Evolutionary conservation across 2,888 invertebrate species (phyloP), one percentile per base, ranked within the genome.

Genomic region (Prosopocoilus inquinatus): DNA sequence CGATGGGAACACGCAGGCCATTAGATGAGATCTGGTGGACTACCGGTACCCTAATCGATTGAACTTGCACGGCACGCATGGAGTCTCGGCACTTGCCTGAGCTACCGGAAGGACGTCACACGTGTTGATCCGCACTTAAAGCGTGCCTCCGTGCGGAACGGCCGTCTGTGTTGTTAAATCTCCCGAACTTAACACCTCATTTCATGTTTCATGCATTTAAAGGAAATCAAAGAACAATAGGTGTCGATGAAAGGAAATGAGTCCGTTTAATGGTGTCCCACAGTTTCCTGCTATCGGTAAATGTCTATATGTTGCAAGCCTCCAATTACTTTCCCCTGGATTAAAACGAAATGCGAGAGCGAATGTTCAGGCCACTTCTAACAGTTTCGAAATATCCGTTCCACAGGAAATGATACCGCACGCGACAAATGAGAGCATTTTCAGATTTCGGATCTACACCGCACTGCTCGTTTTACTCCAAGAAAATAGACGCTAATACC

Each of bases 271-370:
- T 16, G 12, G 15, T 13, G 13, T 41, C 9, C 15, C 41, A 60
- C 57, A 58, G 53, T 55, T 62, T 57, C 56, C 53, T 46, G 55
- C 55, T 62, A 60, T 61, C 55, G 55, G 57, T 35, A 59, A 61
- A 65, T 62, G 58, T 64, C 64, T 64, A 60, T 61, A 63, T 60
- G 59, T 58, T 54, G 36, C 54, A 63, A 50, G 61, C 65, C 64
- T 67, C 65, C 61, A 62, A 64, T 67, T 64, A 57, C 20, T 28
- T 28, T 28, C 20, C 20, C 20, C 55, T 44, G 58, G 61, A 63
- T 65, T 66, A 64, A 64, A 65, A 65, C 62, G 64, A 64, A 66
- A 63, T 63, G 64, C 62, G 64, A 64, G 62, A 62, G 60, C 60
- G 61, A 52, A 51, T 57, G 59, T 60, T 59, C 52, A 28, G 59